phyloP scores from a whole-genome alignment of 1,140 invertebrate genomes.

The Palaemon carinicauda region DNA sequence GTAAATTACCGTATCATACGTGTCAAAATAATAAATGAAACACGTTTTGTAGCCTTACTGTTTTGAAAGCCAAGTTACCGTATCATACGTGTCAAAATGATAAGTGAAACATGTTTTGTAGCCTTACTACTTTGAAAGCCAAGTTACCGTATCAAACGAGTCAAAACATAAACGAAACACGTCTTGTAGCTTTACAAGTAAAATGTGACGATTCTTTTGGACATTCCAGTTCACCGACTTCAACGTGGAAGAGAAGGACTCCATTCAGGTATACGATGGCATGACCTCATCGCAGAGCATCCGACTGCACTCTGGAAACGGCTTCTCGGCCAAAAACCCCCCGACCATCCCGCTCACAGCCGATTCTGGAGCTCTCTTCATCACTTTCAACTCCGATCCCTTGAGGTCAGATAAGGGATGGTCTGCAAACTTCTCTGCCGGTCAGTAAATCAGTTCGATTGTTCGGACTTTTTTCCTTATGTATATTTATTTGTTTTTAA shows the following conservation, averaged over 20 bases:
- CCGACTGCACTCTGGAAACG: constrained; percentile 85
- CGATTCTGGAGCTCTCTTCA: constrained; percentile 88
- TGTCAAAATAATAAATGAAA: too few species aligned
- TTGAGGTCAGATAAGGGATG: constrained; percentile 84
- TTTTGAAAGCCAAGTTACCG: too few species aligned
- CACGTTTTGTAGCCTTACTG: too few species aligned
- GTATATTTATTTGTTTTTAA: neutral
- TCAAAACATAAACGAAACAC: too few species aligned
- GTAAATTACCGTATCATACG: too few species aligned
- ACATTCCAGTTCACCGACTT: constrained; percentile 58
- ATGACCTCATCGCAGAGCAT: constrained; percentile 79
- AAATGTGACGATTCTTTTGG: too few species aligned
- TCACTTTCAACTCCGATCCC: constrained; percentile 88
- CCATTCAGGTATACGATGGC: constrained; percentile 82
- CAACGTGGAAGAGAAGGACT: constrained; percentile 39
- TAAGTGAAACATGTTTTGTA: too few species aligned
- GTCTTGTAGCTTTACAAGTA: too few species aligned
- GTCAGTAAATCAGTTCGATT: constrained; percentile 65
- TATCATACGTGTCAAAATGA: neutral
- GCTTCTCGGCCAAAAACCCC: constrained; percentile 80
- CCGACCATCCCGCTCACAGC: constrained; percentile 91
- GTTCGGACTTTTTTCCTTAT: neutral
- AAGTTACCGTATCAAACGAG: too few species aligned
- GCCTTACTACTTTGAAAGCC: too few species aligned
- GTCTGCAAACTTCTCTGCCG: constrained; percentile 91